Percentiles rank a stretch among this genome's conserved stretches.
Conservation (phyloP, 2,888 invertebrate genomes). For the Meta bourneti region DNA sequence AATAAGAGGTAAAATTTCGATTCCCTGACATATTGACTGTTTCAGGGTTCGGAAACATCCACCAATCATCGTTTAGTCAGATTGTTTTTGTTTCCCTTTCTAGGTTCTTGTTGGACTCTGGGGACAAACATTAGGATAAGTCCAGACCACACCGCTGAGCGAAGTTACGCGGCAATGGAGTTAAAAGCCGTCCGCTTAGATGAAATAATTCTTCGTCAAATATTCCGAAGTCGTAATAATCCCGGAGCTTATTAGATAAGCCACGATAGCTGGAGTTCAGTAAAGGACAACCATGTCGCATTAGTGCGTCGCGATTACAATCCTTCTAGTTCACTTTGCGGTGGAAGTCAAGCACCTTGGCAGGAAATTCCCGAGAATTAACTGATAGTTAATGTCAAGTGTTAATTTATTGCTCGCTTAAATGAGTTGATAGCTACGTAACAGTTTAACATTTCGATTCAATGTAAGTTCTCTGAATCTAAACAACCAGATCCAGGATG, state of each 20-base stretch:
- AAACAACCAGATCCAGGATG: too few relatives aligned
- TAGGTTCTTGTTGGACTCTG: too few relatives aligned
- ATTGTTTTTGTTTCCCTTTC: too few relatives aligned
- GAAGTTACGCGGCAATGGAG: background rate
- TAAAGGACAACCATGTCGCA: background rate
- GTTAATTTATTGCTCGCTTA: background rate
- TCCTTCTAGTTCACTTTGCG: background rate
- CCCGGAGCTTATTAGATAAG: background rate
- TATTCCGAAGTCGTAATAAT: background rate
- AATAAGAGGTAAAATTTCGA: too few relatives aligned
- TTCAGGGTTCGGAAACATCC: too few relatives aligned
- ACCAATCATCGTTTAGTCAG: too few relatives aligned
- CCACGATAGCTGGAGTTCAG: background rate
- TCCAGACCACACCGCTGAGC: too few relatives aligned
- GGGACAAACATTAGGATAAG: too few relatives aligned
- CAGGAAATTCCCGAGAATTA: background rate
- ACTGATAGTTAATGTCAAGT: background rate
- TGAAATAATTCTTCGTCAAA: background rate
- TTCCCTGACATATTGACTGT: too few relatives aligned
- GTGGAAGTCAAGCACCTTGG: background rate
- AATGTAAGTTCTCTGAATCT: background rate
- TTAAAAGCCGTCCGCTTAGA: background rate
- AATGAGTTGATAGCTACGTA: background rate
- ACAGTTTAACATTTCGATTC: background rate
- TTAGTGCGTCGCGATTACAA: background rate